Evolutionary conservation across 2,113 vertebrate genomes (phyloP), one percentile per base, ranked within the genome.

Genomic region (Apaloderma vittatum): DNA sequence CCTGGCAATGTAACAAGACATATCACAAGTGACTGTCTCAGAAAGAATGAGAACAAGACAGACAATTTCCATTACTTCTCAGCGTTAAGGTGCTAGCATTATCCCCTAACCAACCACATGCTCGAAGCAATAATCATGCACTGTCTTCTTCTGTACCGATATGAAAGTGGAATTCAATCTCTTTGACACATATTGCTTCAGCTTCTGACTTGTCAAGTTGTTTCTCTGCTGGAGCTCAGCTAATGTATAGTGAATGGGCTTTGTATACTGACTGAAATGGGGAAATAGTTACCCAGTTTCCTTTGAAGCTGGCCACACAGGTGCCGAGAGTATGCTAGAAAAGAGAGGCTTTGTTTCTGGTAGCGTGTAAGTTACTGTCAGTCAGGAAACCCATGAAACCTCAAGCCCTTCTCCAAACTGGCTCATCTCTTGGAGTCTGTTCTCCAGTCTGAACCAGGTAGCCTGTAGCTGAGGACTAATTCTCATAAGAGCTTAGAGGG

Each of bases 121-220:
- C 94, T 98, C 82, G 86, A 93, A 96, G 96, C 95, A 96, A 68
- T 97, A 93, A 97, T 96, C 91, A 92, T 89, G 79, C 63, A 57
- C 70, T 97, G 92, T 96, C 94, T 49, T 96, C 93, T 97, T 96
- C 95, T 91, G 72, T 97, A 90, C 80, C 93, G 97, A 96, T 96
- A 90, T 94, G 93, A 97, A 98, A 97, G 88, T 87, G 83, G 89
- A 97, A 72, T 96, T 98, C 97, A 97, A 93, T 98, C 97, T 96
- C 97, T 97, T 95, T 97, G 97, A 97, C 95, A 97, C 95, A 89
- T 94, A 94, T 57, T 94, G 85, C 81, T 94, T 95, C 95, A 94
- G 93, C 79, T 96, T 94, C 91, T 96, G 75, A 62, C 96, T 96
- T 96, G 93, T 96, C 74, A 96, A 67, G 66, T 92, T 97, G 93